Percentiles rank a stretch among this genome's conserved stretches.
These are phyloP conservation scores for Rhinolophus sinicus DNA, from an alignment of 2,113 vertebrate genomes.

Conservation along the genomic window DNA sequence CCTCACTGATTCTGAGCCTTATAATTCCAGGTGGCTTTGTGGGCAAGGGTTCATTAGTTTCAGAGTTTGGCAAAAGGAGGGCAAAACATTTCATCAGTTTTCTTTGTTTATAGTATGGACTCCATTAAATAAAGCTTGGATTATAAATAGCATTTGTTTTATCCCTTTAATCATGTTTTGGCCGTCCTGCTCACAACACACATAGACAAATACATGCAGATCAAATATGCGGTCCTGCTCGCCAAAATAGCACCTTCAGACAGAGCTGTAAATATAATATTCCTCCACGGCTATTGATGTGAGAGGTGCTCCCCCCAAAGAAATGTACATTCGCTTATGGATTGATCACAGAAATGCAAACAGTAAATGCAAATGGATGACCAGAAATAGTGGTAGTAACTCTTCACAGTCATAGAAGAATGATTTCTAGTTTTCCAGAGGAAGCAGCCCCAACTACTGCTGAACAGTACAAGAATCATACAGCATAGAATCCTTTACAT, in stretches of 20 bases:
- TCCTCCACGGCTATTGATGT: not conserved
- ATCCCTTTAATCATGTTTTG: not conserved
- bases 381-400: not conserved
- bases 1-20: not conserved
- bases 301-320: too few species aligned
- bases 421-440: not conserved
- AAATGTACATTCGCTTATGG: not conserved
- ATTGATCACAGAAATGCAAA: not conserved
- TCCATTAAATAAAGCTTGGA: not conserved
- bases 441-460: not conserved
- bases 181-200: not conserved
- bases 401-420: not conserved
- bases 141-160: slow-evolving; percentile 32
- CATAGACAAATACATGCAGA: not conserved
- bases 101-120: slow-evolving; percentile 36
- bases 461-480: not conserved
- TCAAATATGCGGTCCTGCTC: not conserved
- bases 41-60: not conserved
- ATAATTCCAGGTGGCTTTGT: not conserved
- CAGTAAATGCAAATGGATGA: not conserved
- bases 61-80: not conserved
- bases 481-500: not conserved
- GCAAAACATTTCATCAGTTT: slow-evolving; percentile 35
- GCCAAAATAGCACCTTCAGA: not conserved
- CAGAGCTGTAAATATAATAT: not conserved